phyloP scores from a whole-genome alignment of 2,888 invertebrate species.

The Neoscelio sp. region DNA sequence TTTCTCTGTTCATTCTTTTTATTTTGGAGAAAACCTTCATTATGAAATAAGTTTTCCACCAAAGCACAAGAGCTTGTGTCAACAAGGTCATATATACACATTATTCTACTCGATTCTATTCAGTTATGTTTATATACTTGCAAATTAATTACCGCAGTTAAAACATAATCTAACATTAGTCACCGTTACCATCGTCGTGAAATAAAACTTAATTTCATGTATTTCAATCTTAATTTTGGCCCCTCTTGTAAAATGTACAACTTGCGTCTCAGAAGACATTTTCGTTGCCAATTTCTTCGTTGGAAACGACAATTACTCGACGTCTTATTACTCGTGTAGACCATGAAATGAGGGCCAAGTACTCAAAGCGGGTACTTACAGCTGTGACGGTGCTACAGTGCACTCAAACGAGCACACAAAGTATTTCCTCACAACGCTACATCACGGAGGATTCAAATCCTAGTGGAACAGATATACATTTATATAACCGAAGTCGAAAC shows the following conservation, averaged over 20 bases:
- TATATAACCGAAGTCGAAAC: slow-evolving; percentile 7
- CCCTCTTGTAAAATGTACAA: slow-evolving; percentile 32
- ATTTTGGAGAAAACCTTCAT: not conserved
- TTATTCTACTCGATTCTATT: too few species aligned
- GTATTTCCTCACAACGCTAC: slow-evolving; percentile 20
- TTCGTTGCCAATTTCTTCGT: slow-evolving; percentile 56
- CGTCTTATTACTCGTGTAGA: slow-evolving; percentile 58
- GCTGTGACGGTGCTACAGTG: slow-evolving; percentile 30
- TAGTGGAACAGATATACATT: slow-evolving; percentile 14
- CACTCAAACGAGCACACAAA: slow-evolving; percentile 33
- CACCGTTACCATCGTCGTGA: slow-evolving; percentile 8
- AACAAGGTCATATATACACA: not conserved
- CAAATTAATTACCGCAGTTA: slow-evolving; percentile 5
- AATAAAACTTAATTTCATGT: slow-evolving; percentile 39
- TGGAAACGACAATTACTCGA: slow-evolving; percentile 57
- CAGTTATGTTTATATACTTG: not conserved
- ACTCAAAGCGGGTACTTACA: slow-evolving; percentile 51
- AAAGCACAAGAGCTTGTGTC: not conserved
- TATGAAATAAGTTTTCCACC: slow-evolving; percentile 6
- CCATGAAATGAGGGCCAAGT: slow-evolving; percentile 58
- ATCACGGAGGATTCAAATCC: slow-evolving; percentile 26
- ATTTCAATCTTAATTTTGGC: slow-evolving; percentile 25
- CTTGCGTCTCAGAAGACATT: slow-evolving; percentile 39
- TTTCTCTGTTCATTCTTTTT: not conserved
- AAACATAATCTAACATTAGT: slow-evolving; percentile 26